Base-by-base conservation (phyloP, 2,113 vertebrate genomes). In the Propithecus coquereli region DNA sequence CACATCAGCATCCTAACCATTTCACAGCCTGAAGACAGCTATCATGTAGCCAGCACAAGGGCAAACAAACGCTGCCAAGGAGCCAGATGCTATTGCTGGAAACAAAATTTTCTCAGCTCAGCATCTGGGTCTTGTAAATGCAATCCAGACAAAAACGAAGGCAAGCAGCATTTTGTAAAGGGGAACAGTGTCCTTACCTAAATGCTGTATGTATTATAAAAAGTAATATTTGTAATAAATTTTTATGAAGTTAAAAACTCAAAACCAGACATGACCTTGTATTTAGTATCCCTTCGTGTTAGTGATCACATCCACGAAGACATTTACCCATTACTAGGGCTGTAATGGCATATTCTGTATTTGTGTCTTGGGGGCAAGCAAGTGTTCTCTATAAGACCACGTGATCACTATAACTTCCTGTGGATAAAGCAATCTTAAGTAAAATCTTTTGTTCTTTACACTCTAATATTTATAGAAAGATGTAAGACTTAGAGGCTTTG, bases 31-130 rank as follows among this genome's bases (percentile, higher is more conserved):
- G 97, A 97, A 98, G 98, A 98, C 94, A 98, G 97, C 87, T 96
- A 93, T 77, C 96, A 45, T 20, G 85, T 82, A 98, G 98, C 96
- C 98, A 98, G 95, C 86, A 91, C 77, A 97, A 95, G 87, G 97
- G 54, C 96, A 97, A 97, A 91, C 3, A 80, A 71, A 96, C 50
- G 80, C 90, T 98, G 98, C 97, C 98, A 99, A 96, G 89, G 91
- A 98, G 89, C 94, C 98, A 99, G 98, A 98, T 98, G 98, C 94
- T 98, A 77, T 80, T 95, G 97, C 63, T 98, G 96, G 95, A 98
- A 98, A 98, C 96, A 54, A 98, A 98, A 94, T 97, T 73, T 98
- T 96, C 95, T 20, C 54, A 1, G 50, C 95, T 98, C 97, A 98
- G 97, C 97, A 98, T 98, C 98, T 98, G 98, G 97, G 92, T 94